phyloP scores from a whole-genome alignment of 2,888 invertebrate genomes.

The Lasioglossum pauxillum region DNA sequence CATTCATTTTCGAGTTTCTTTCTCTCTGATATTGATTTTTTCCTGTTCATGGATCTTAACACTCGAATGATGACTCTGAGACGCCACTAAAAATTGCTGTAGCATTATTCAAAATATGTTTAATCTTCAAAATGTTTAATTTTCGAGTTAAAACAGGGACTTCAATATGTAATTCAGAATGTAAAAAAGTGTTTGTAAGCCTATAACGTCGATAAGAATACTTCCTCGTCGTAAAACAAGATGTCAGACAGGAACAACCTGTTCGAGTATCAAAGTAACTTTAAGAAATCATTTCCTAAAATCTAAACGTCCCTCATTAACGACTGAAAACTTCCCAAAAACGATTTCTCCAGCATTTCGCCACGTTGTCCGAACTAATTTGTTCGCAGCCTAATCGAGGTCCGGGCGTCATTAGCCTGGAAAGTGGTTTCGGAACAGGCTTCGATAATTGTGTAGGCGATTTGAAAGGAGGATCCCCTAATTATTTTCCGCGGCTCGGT shows the following conservation, averaged over 20 bases:
- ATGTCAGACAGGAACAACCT: not conserved
- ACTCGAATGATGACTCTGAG: no score
- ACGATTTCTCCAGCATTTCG: not conserved
- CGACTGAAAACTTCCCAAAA: not conserved
- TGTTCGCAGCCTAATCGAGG: not conserved
- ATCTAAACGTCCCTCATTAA: not conserved
- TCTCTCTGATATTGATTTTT: no score
- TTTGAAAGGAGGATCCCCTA: not conserved
- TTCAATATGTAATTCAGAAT: not conserved
- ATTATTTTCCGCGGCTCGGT: not conserved
- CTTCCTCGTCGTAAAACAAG: not conserved
- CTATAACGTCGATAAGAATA: no score
- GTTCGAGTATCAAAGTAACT: not conserved
- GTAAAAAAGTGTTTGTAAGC: not conserved
- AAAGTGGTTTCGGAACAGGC: not conserved
- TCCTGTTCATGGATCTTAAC: no score
- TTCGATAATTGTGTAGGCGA: not conserved
- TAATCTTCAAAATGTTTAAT: no score
- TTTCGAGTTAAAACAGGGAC: no score
- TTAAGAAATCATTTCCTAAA: not conserved
- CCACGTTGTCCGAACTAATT: not conserved
- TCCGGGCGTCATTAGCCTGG: conserved; percentile 1
- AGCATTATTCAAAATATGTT: no score
- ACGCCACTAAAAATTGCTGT: no score
- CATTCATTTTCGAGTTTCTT: no score